Evolutionary conservation across 2,797 vertebrate genomes (phyloP).

Genomic region (Calcarius lapponicus): DNA sequence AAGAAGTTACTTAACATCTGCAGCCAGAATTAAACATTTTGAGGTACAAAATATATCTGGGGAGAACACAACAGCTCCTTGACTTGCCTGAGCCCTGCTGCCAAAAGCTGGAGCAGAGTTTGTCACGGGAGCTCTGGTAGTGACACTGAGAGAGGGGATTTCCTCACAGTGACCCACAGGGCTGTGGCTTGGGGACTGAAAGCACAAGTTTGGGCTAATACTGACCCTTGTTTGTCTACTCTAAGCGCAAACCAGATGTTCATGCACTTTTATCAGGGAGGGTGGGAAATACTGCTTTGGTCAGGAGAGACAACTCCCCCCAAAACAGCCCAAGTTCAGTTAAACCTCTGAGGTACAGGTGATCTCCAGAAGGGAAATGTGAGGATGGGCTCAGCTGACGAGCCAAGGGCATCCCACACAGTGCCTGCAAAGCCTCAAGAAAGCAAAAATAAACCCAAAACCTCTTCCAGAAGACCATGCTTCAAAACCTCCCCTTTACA

Average conservation of each 20-base stretch:
- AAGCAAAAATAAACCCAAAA: background rate
- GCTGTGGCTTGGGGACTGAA: background rate
- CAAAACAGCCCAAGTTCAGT: background rate
- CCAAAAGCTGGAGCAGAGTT: background rate
- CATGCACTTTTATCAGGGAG: fast-evolving
- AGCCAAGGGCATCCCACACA: background rate
- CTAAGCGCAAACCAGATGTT: background rate
- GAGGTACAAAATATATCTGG: conserved; percentile 36
- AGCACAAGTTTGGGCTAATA: fast-evolving
- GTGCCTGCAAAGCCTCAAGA: background rate
- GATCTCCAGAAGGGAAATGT: background rate
- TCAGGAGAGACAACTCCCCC: background rate
- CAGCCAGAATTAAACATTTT: conserved; percentile 53
- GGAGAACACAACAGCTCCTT: conserved; percentile 1
- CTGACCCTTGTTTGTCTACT: background rate
- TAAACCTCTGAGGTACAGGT: background rate
- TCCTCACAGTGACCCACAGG: fast-evolving
- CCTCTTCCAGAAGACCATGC: background rate
- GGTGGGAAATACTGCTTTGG: background rate
- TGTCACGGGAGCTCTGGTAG: fast-evolving
- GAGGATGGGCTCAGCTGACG: fast-evolving
- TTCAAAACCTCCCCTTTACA: background rate
- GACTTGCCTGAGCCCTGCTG: conserved; percentile 27
- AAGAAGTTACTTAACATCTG: conserved; percentile 69
- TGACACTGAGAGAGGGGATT: fast-evolving